These are phyloP conservation scores for Leptopilina clavipes DNA, from an alignment of 1,140 invertebrate genomes.

Conservation along the genomic window DNA sequence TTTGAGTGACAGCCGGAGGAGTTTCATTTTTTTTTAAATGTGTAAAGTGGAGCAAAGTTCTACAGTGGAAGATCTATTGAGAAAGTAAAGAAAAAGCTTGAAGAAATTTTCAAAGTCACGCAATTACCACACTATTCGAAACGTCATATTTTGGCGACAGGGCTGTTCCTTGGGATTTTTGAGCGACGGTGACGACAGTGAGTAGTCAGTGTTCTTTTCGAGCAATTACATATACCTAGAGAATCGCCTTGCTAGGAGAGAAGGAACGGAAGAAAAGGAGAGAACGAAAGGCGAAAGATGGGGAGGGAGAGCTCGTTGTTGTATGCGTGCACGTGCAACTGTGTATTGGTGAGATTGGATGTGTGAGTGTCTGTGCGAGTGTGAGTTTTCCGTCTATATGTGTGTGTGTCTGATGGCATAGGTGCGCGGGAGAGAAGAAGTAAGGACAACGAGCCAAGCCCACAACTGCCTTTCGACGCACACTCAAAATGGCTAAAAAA, in stretches of 20 bases:
- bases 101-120: too few relatives aligned
- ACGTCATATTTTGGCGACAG: not conserved
- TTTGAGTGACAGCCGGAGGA: not conserved
- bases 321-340: not conserved
- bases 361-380: not conserved
- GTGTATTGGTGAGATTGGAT: not conserved
- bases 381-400: not conserved
- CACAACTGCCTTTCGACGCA: slow-evolving; percentile 31
- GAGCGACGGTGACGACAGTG: slow-evolving; percentile 45
- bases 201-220: slow-evolving; percentile 38
- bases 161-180: not conserved
- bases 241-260: slow-evolving; percentile 32
- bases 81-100: not conserved
- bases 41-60: slow-evolving; percentile 31
- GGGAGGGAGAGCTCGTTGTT: slow-evolving; percentile 30
- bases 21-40: not conserved
- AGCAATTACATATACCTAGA: slow-evolving; percentile 33
- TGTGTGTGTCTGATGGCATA: not conserved
- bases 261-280: slow-evolving; percentile 24
- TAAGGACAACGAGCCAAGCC: slow-evolving; percentile 9
- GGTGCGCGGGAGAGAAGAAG: slow-evolving; percentile 31
- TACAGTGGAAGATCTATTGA: slow-evolving; percentile 13
- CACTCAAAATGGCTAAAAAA: slow-evolving; percentile 43
- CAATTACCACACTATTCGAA: too few relatives aligned
- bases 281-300: slow-evolving; percentile 37